Evolutionary conservation across 2,888 invertebrate species (phyloP).

Genomic region (Nymphalis urticae): DNA sequence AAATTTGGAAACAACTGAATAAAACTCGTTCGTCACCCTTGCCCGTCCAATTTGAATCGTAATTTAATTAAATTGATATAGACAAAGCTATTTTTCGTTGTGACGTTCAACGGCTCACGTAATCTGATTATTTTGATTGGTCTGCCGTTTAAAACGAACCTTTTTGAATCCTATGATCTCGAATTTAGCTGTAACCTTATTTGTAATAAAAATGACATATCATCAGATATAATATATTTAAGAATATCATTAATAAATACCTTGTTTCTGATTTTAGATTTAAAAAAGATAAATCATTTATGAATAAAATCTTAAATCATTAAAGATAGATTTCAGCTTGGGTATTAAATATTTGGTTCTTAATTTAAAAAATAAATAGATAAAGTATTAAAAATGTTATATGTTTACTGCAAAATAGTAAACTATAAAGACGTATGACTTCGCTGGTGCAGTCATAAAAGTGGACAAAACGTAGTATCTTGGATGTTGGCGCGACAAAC

Average conservation of each 20-base stretch:
- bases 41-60: conserved; percentile 57
- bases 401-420: not conserved
- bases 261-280: too few relatives aligned
- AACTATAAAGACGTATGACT: not conserved
- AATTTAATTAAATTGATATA: conserved; percentile 67
- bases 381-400: not conserved
- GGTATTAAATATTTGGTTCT: too few relatives aligned
- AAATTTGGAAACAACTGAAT: conserved; percentile 49
- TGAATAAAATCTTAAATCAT: too few relatives aligned
- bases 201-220: conserved; percentile 4
- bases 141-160: conserved; percentile 34
- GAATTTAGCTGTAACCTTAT: conserved; percentile 21
- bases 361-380: too few relatives aligned
- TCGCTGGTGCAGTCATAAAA: conserved; percentile 20
- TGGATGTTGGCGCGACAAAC: conserved; percentile 28
- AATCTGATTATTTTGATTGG: conserved; percentile 67
- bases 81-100: conserved; percentile 64
- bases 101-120: conserved; percentile 51
- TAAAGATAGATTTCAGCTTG: too few relatives aligned
- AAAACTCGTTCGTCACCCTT: conserved; percentile 52
- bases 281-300: too few relatives aligned
- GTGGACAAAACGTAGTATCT: conserved; percentile 30
- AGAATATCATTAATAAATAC: too few relatives aligned
- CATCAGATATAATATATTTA: not conserved
- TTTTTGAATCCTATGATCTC: conserved; percentile 26